These are phyloP conservation scores for Lophotriccus pileatus DNA, from an alignment of 2,797 vertebrate species.

Conservation along the genomic window DNA sequence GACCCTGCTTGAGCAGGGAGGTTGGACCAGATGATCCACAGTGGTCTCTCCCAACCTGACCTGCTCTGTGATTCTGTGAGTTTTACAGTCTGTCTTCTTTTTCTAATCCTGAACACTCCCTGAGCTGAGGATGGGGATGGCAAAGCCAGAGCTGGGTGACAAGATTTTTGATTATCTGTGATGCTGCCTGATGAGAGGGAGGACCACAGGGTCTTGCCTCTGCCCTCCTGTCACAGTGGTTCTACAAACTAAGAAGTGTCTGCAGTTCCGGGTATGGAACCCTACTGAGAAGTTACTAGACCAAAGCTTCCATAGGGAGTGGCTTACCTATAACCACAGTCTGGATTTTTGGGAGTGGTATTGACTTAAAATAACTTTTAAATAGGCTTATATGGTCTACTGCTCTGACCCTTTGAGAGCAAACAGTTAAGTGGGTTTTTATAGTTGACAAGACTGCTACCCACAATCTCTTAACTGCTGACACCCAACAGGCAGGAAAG, in stretches of 20 bases:
- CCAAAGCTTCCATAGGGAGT: not conserved
- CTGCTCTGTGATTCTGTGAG: not conserved
- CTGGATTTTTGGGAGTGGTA: not conserved
- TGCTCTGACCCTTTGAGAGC: not conserved
- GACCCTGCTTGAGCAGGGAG: not conserved
- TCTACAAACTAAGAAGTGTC: not conserved
- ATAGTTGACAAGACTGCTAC: not conserved
- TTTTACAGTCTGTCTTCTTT: not conserved
- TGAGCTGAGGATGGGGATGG: not conserved
- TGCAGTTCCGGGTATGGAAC: not conserved
- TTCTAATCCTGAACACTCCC: not conserved
- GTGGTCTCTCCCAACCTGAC: not conserved
- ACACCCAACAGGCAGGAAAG: not conserved
- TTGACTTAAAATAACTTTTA: not conserved
- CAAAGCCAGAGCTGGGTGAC: not conserved
- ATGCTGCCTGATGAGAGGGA: not conserved
- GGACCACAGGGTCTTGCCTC: not conserved
- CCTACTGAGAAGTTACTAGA: not conserved
- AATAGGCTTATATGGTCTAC: not conserved
- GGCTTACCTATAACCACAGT: not conserved
- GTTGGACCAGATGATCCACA: not conserved
- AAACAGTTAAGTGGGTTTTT: not conserved
- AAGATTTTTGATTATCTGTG: not conserved
- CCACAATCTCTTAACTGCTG: not conserved
- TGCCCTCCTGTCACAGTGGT: not conserved